Conservation (phyloP, 1,140 invertebrate genomes). For the Orussus abietinus region DNA sequence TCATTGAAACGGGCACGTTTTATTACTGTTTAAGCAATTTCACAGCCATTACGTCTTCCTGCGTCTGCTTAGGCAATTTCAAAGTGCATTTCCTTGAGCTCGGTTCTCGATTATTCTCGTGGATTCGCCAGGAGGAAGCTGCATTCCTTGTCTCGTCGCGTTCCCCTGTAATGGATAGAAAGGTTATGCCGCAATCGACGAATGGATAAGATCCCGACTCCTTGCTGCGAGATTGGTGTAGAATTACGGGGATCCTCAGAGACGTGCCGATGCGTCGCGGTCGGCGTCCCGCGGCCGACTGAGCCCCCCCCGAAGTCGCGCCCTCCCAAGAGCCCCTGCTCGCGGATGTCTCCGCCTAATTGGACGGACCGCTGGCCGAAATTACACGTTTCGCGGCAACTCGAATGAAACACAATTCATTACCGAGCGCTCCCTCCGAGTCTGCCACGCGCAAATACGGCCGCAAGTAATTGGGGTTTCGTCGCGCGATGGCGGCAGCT, state of each 20-base stretch:
- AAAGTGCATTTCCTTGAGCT: too few species aligned
- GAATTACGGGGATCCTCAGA: conserved; percentile 42
- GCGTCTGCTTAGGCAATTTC: too few species aligned
- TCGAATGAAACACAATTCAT: conserved; percentile 49
- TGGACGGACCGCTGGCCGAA: conserved; percentile 37
- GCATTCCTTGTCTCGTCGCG: conserved; percentile 2
- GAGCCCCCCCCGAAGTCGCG: background rate
- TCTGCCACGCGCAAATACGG: background rate
- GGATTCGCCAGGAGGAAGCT: conserved; percentile 1
- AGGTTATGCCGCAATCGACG: conserved; percentile 45
- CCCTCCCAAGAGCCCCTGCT: conserved; percentile 34
- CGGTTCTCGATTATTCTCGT: background rate
- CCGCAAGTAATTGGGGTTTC: conserved; percentile 28
- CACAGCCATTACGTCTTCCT: too few species aligned
- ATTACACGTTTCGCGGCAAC: conserved; percentile 47
- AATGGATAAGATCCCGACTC: conserved; percentile 38
- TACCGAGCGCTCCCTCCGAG: conserved; percentile 26
- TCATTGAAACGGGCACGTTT: too few species aligned
- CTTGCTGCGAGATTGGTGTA: conserved; percentile 39
- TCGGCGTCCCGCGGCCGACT: conserved; percentile 8
- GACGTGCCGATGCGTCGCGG: conserved; percentile 33
- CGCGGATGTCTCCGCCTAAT: conserved; percentile 51
- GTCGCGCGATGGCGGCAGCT: conserved; percentile 22
- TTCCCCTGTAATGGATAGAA: conserved; percentile 36
- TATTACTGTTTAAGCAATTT: too few species aligned